Percentiles rank a stretch among this genome's conserved stretches.
Evolutionary conservation across 2,113 vertebrate genomes (phyloP).

Genomic region (Promerops cafer): DNA sequence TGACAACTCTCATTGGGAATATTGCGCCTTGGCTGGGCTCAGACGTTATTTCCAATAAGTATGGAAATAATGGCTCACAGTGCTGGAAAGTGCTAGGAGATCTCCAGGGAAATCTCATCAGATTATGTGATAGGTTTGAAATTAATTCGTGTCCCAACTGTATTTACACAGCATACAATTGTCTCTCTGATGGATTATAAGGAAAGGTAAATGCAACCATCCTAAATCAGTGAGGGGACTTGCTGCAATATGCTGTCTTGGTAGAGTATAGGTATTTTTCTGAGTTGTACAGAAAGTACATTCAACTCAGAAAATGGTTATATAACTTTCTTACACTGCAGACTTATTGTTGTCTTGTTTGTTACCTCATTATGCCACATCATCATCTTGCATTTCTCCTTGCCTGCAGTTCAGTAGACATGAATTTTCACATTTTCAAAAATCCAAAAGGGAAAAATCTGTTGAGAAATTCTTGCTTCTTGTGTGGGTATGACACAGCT

Average conservation of each 20-base stretch:
- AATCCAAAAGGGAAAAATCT: not conserved
- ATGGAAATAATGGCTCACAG: slow-evolving; percentile 69
- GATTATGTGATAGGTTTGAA: slow-evolving; percentile 68
- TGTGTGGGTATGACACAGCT: not conserved
- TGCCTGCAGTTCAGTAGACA: not conserved
- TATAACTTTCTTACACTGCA: not conserved
- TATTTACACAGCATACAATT: slow-evolving; percentile 36
- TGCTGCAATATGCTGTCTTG: not conserved
- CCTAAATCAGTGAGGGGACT: not conserved
- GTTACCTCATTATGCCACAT: slow-evolving; percentile 9
- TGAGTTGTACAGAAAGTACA: not conserved
- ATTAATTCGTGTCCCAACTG: slow-evolving; percentile 60
- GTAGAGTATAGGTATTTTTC: not conserved
- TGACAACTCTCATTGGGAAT: slow-evolving; percentile 52
- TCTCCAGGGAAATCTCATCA: slow-evolving; percentile 71
- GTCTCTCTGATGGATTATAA: slow-evolving; percentile 31
- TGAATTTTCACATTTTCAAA: not conserved
- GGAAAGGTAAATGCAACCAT: not conserved
- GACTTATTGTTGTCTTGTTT: not conserved
- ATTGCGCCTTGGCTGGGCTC: slow-evolving; percentile 47
- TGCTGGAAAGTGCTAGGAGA: slow-evolving; percentile 24
- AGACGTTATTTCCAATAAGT: slow-evolving; percentile 71
- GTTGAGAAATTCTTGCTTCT: not conserved
- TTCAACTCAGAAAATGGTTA: not conserved
- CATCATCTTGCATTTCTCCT: not conserved